phyloP scores from a whole-genome alignment of 2,888 invertebrate species.

The Tanaodytes sp. region DNA sequence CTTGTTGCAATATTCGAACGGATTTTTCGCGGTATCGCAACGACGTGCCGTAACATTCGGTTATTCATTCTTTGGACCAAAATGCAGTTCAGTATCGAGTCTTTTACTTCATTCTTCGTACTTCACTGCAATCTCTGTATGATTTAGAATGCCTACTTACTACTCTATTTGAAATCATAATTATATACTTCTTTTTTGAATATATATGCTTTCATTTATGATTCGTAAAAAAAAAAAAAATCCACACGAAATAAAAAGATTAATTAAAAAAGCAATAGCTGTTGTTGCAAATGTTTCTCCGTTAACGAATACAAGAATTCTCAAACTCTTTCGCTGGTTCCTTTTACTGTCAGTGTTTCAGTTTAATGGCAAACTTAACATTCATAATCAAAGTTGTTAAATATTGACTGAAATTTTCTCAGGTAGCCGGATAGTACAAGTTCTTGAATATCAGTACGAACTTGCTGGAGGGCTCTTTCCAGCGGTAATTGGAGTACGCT shows the following conservation, averaged over 20 bases:
- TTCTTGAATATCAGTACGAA: constrained; percentile 52
- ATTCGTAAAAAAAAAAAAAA: no score
- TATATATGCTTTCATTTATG: no score
- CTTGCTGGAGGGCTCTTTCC: constrained; percentile 49
- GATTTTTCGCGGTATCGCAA: no score
- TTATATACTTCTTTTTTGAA: no score
- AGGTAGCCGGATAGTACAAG: constrained; percentile 45
- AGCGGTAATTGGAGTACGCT: constrained; percentile 60
- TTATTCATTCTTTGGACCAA: no score
- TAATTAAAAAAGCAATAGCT: not conserved
- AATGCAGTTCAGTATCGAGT: no score
- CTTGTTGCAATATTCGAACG: no score
- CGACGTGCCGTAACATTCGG: no score
- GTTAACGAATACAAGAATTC: not conserved
- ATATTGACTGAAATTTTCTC: constrained; percentile 49
- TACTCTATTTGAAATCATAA: not conserved
- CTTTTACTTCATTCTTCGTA: no score
- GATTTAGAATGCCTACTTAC: no score
- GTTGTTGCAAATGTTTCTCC: not conserved
- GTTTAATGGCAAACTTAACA: constrained; percentile 35
- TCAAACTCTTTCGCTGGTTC: not conserved
- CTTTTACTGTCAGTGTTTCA: not conserved
- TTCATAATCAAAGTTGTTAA: constrained; percentile 41
- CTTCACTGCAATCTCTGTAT: no score
- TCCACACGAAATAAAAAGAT: no score